These are phyloP conservation scores for Zaprionus nigranus DNA, from an alignment of 1,140 invertebrate genomes.

Conservation along the genomic window DNA sequence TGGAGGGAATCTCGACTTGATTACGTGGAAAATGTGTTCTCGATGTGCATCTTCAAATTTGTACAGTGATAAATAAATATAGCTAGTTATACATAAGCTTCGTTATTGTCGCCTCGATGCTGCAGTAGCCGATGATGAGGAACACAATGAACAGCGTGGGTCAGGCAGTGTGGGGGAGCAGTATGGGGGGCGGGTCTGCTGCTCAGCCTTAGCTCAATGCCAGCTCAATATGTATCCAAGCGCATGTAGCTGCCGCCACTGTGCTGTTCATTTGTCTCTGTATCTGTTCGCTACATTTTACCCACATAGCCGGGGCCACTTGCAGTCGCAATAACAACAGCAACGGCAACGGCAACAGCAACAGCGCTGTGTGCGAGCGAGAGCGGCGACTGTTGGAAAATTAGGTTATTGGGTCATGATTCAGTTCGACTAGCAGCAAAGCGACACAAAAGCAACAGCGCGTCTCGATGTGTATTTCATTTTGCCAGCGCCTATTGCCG, in stretches of 20 bases:
- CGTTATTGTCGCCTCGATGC: slow-evolving; percentile 68
- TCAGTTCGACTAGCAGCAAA: slow-evolving; percentile 77
- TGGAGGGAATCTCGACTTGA: neutral
- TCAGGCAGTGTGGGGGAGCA: neutral
- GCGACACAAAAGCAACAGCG: slow-evolving; percentile 40
- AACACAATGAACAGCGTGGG: slow-evolving; percentile 33
- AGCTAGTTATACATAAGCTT: slow-evolving; percentile 63
- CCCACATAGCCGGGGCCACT: slow-evolving; percentile 43
- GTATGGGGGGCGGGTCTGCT: neutral
- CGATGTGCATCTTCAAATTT: slow-evolving; percentile 46
- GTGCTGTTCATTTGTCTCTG: slow-evolving; percentile 30
- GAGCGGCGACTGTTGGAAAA: slow-evolving; percentile 56
- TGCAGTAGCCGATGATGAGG: slow-evolving; percentile 71
- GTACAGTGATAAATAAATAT: slow-evolving; percentile 32
- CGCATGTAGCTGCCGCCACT: slow-evolving; percentile 32
- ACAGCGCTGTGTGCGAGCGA: slow-evolving; percentile 44
- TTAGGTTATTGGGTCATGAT: slow-evolving; percentile 82
- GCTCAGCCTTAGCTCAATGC: slow-evolving; percentile 58
- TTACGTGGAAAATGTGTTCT: neutral
- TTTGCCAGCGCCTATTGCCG: slow-evolving; percentile 62
- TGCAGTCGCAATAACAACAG: slow-evolving; percentile 29
- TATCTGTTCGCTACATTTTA: slow-evolving; percentile 74
- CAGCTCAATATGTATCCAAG: slow-evolving; percentile 66
- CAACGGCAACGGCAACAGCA: neutral
- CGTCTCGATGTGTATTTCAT: slow-evolving; percentile 75